These are phyloP conservation scores for Oopsacas minuta DNA, from an alignment of 37 sponge, comb jelly and placozoan genomes.

Conservation along the genomic window DNA sequence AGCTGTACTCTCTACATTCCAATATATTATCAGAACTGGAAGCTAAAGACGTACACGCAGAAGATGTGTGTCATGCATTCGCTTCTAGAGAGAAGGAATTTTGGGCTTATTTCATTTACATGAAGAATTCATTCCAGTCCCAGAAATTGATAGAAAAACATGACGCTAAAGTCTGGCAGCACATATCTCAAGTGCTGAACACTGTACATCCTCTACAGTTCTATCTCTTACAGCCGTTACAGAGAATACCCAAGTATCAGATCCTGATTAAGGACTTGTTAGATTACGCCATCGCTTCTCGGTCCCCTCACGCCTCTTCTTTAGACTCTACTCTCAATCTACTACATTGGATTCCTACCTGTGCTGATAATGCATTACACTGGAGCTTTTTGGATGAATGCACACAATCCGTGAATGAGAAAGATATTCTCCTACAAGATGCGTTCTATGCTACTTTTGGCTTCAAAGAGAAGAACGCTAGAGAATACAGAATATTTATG, in stretches of 20 bases:
- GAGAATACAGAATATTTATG: not conserved
- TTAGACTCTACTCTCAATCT: conserved; percentile 1
- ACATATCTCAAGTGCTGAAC: not conserved
- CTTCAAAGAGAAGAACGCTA: conserved; percentile 11
- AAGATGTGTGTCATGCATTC: not conserved
- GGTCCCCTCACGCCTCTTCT: not conserved
- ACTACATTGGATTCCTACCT: conserved; percentile 1
- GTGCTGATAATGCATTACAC: not conserved
- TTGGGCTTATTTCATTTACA: not conserved
- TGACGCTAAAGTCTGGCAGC: not conserved
- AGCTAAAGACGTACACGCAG: not conserved
- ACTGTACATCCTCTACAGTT: not conserved
- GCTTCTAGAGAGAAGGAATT: conserved; percentile 11
- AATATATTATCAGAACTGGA: not conserved
- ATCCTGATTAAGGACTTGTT: not conserved
- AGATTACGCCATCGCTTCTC: not conserved
- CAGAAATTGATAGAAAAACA: not conserved
- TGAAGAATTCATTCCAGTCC: not conserved
- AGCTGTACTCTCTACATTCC: not conserved
- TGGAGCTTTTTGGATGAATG: not conserved
- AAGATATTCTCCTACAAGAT: not conserved
- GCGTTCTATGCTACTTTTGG: not conserved
- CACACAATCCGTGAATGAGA: not conserved
- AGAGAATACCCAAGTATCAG: conserved; percentile 15
- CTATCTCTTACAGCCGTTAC: not conserved